Evolutionary conservation across 2,888 invertebrate genomes (phyloP), one percentile per base, ranked within the genome.

Genomic region (Leptopilina syphax): DNA sequence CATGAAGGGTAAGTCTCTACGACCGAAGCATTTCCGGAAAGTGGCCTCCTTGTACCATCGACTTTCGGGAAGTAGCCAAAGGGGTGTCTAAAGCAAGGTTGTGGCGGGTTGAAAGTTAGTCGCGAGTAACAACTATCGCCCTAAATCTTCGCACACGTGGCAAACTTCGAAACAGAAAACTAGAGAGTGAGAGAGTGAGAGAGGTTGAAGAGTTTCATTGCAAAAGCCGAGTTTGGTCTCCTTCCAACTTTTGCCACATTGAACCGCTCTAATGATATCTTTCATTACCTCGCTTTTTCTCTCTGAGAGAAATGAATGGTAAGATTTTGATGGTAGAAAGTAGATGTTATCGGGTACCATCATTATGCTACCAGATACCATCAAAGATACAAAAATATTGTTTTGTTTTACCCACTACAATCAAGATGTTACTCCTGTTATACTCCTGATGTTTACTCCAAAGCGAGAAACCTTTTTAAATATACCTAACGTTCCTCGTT

Each of bases 71-170:
- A 80, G 81, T 82, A 84, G 83, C 85, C 82, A 86, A 84, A 73
- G 73, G 85, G 82, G 82, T 67, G 78, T 83, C 82, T 80, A 83
- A 84, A 84, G 83, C 84, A 84, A 83, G 81, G 84, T 81, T 83
- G 83, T 81, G 80, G 70, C 80, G 78, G 80, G 79, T 79, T 76
- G 82, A 85, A 88, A 87, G 84, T 87, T 88, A 78, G 76, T 76
- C 80, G 77, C 80, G 78, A 84, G 84, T 84, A 87, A 82, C 86
- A 86, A 87, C 86, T 86, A 87, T 87, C 87, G 86, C 84, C 84
- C 84, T 86, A 87, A 88, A 89, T 88, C 87, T 86, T 87, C 78
- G 82, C 84, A 84, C 83, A 80, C 84, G 83, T 83, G 81, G 83
- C 81, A 78, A 83, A 84, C 83, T 85, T 85, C 77, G 73, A 18